phyloP scores from a whole-genome alignment of 1,140 invertebrate genomes.

The Drosophila mauritiana region DNA sequence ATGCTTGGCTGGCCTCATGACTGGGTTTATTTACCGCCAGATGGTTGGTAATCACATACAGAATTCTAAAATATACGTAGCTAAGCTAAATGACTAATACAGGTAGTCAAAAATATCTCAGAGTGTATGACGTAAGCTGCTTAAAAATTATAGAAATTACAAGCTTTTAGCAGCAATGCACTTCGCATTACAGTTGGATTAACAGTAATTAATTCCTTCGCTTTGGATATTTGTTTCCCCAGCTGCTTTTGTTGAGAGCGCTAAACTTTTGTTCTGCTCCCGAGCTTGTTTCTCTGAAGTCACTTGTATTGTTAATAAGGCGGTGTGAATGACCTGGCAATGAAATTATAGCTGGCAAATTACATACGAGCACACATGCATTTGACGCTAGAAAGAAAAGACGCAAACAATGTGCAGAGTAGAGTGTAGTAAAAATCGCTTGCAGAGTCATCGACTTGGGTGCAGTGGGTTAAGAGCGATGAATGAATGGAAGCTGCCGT shows the following conservation, averaged over 20 bases:
- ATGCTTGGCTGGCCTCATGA: conserved; percentile 17
- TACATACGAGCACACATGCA: conserved; percentile 8
- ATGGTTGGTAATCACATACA: conserved; percentile 7
- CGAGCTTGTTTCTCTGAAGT: conserved; percentile 10
- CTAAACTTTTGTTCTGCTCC: conserved; percentile 28
- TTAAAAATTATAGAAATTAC: background rate
- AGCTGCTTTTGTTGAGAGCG: background rate
- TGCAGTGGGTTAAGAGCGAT: conserved; percentile 38
- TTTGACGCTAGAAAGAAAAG: conserved; percentile 10
- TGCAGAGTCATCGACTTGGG: conserved; percentile 47
- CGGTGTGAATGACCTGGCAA: conserved; percentile 47
- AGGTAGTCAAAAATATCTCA: conserved; percentile 3
- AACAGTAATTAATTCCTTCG: background rate
- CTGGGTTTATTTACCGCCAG: conserved; percentile 9
- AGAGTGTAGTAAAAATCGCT: conserved; percentile 27
- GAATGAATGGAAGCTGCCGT: conserved; percentile 13
- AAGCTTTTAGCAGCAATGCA: too few relatives aligned
- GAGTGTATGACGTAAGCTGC: conserved; percentile 5
- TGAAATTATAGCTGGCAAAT: conserved; percentile 45
- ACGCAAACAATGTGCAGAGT: conserved; percentile 13
- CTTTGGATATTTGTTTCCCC: conserved; percentile 1
- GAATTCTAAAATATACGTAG: conserved; percentile 1
- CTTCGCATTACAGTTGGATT: background rate
- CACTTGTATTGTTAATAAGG: conserved; percentile 24
- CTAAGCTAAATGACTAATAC: conserved; percentile 27